Base-by-base conservation (phyloP, 35 echinoderm and acorn worm species). In the Ophiothrix spiculata region DNA sequence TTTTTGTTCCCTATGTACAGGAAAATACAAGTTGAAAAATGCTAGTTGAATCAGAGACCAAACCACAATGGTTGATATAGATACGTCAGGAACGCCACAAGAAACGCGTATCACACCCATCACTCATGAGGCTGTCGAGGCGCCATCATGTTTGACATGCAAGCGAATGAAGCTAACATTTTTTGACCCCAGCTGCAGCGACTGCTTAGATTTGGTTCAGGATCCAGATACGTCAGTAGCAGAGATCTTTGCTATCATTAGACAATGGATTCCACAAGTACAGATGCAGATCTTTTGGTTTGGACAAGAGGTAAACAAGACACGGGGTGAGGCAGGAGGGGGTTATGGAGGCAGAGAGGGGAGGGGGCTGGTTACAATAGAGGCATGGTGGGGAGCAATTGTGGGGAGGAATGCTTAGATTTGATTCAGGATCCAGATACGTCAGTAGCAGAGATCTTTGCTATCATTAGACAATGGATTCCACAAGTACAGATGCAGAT, bases 251-350 rank as follows among this genome's bases (percentile, higher is more conserved):
- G 87, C 87, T 37, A 75, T 88, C 56, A 40, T 88, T 4, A 80
- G 87, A 42, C 87, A 88, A 75, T 88, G 87, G 87, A 77, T 88
- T 17, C 87, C 87, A 35, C 87, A 88, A 35, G 77, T 80, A 12
- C 87, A 88, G 56, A 34, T 63, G 54, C 79, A 80, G 37, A 75
- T 88, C 31, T 37, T 45, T n/a, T 36, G 56, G 37, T 56, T 88
- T 74, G 78, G 87, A 37, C 77, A 88, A 73, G 78, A 88, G 87
- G 87, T 88, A 41, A 46, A 77, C 10, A 6, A 32, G 14, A 16
- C 36, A 16, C n/a, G n/a, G n/a, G n/a, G n/a, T n/a, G n/a, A n/a
- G n/a, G n/a, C n/a, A n/a, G n/a, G n/a, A n/a, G n/a, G n/a, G n/a
- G n/a, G n/a, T n/a, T n/a, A n/a, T n/a, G n/a, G n/a, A n/a, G n/a